phyloP scores from a whole-genome alignment of 2,888 invertebrate genomes.

The Apodemia duryi region DNA sequence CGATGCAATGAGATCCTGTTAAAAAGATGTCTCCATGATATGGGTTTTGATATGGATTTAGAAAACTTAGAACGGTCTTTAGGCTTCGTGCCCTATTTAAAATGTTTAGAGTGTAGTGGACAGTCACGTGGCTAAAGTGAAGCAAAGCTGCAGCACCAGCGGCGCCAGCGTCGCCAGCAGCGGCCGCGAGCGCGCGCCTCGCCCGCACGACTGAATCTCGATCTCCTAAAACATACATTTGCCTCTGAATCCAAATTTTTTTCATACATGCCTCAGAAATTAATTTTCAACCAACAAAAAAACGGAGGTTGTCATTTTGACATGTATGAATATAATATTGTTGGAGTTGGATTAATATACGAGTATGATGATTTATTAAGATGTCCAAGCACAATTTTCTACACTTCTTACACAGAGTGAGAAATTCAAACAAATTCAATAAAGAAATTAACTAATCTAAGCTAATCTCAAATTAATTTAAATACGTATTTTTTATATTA shows the following conservation, averaged over 20 bases:
- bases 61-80: constrained; percentile 33
- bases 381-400: no score
- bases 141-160: constrained; percentile 43
- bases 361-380: no score
- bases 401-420: no score
- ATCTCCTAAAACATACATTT: constrained; percentile 71
- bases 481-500: no score
- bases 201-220: constrained; percentile 82
- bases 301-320: no score
- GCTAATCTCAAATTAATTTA: no score
- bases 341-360: no score
- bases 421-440: no score
- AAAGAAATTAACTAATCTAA: no score
- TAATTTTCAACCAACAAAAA: no score
- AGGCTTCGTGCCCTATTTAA: constrained; percentile 28
- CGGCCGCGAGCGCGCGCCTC: constrained; percentile 51
- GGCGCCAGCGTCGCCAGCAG: constrained; percentile 42
- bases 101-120: constrained; percentile 32
- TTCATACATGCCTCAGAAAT: neutral
- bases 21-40: constrained; percentile 31
- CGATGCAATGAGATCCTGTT: constrained; percentile 23
- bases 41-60: constrained; percentile 33
- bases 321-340: no score
- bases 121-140: constrained; percentile 60
- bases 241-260: neutral